Evolutionary conservation across 2,797 vertebrate species (phyloP), one percentile per base, ranked within the genome.

Genomic region (Hypotaenidia philippensis): DNA sequence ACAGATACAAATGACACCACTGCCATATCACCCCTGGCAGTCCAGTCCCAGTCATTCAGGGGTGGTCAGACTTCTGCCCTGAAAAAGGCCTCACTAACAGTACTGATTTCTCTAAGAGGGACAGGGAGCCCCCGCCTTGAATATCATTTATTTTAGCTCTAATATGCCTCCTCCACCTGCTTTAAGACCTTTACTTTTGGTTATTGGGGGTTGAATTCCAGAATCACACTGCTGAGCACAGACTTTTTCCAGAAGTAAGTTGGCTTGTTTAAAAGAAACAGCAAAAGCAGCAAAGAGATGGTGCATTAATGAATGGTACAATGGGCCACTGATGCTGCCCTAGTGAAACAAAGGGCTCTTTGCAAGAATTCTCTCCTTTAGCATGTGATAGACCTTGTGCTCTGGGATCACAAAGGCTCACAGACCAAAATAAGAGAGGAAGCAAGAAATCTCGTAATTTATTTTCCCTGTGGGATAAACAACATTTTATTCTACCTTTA

Each of bases 401-500:
- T 57, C 79, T 1, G 8, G 26, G 55, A 65, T 91, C 85, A 93
- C 87, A 86, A 26, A 47, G 72, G 53, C 52, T 87, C 17, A 93
- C 45, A 93, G 63, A 65, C 12, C 31, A 27, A 87, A 90, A 86
- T 65, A 82, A 74, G 61, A 74, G 27, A 86, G 49, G 45, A 94
- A 80, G 68, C 34, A 78, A 93, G 71, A 82, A 90, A 90, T 80
- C 72, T 83, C 16, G 0, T 75, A 0, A 66, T 92, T 93, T 93
- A 38, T 96, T 91, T 87, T 63, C 53, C 75, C 36, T 0, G 0
- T 66, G 71, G 74, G 64, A 91, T 93, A 90, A 95, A 92, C 82
- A 97, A 65, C 52, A 63, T 94, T 92, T 95, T 96, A 83, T 70
- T 93, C 77, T 95, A 93, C 94, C 89, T 96, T 96, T 95, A 95